phyloP scores from a whole-genome alignment of 2,888 invertebrate species.

The Biston betularia region DNA sequence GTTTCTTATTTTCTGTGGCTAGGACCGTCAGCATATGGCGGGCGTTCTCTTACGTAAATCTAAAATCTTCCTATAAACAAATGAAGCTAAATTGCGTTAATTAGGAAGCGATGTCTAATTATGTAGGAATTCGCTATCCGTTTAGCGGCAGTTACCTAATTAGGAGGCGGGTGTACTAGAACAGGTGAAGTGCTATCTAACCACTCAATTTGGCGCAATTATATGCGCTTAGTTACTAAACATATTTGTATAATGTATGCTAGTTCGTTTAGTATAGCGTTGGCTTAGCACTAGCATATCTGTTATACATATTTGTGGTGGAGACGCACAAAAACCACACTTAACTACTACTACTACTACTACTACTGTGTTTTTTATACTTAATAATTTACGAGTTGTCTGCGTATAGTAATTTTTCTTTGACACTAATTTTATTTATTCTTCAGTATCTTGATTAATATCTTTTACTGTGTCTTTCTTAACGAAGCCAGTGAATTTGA shows the following conservation, averaged over 20 bases:
- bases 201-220: constrained; percentile 35
- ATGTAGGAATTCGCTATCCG: constrained; percentile 36
- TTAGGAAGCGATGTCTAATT: constrained; percentile 36
- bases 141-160: constrained; percentile 42
- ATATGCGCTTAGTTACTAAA: constrained; percentile 15
- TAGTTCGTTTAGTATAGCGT: neutral
- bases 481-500: too few species aligned
- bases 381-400: neutral
- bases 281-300: neutral
- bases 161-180: constrained; percentile 35
- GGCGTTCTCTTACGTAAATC: neutral
- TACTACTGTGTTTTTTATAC: too few species aligned
- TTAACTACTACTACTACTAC: too few species aligned
- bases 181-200: constrained; percentile 39
- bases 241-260: constrained; percentile 10
- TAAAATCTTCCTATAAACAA: constrained; percentile 16
- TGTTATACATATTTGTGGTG: neutral
- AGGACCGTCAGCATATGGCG: neutral
- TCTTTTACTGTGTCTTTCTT: neutral
- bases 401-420: neutral
- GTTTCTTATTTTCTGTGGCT: neutral
- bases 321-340: too few species aligned
- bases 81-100: constrained; percentile 27
- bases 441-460: neutral
- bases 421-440: neutral